Evolutionary conservation across 2,888 invertebrate species (phyloP), one percentile per base, ranked within the genome.

Genomic region (Caenorhabditis sp.): DNA sequence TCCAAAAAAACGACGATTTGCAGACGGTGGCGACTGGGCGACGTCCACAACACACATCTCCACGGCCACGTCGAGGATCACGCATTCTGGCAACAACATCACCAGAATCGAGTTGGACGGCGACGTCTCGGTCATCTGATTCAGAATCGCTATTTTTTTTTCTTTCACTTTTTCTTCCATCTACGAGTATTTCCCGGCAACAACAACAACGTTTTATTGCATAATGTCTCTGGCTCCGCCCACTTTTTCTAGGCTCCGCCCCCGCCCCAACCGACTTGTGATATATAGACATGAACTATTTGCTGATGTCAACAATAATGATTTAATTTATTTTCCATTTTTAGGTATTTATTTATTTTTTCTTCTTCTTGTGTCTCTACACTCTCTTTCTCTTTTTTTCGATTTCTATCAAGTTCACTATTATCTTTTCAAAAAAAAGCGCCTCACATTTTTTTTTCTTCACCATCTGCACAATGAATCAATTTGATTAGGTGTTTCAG

Each of bases 101-200:
- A 90, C 90, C 26, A 85, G 90, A 72, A 87, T 90, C 35, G 86
- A 86, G 61, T 76, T 90, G 38, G 87, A 87, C 44, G 87, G 85
- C 38, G 86, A 87, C 56, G 76, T 80, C 16, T 84, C 84, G 12
- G 84, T 80, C 14, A 84, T 84, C 35, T 84, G 51, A 74, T 28
- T 26, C 54, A 35, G 26, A 61, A 66, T 59, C n/a, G n/a, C n/a
- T n/a, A n/a, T 68, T 31, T 12, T 31, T 58, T 58, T 47, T 64
- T n/a, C 49, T 66, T 63, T 24, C 4, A 16, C 8, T 61, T 61
- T 44, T 63, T 26, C 16, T 22, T 26, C 54, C 44, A 12, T 63
- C 8, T 63, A 63, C 63, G 63, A 63, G 63, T 63, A 44, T 63
- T 63, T 2, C 38, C 19, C 24, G 6, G 26, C 26, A 5, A 24